phyloP scores from a whole-genome alignment of 2,113 vertebrate genomes.

The Andinoacara biseriatus region DNA sequence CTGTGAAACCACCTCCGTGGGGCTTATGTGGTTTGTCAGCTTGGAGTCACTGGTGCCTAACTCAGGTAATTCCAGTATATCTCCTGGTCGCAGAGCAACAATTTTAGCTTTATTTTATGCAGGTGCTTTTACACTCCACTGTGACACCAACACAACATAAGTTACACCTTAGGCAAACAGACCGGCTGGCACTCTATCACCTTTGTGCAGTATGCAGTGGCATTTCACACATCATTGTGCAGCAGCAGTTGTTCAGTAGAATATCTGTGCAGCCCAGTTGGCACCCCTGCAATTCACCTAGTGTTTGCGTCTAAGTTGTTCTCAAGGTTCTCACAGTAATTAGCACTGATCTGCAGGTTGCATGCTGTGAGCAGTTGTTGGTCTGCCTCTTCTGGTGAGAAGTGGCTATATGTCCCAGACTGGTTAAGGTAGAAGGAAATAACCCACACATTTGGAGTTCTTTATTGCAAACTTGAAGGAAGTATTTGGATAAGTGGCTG shows the following conservation, averaged over 20 bases:
- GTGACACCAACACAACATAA: constrained; percentile 5
- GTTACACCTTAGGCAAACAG: constrained; percentile 24
- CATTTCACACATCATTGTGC: constrained; percentile 25
- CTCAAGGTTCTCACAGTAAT: not conserved
- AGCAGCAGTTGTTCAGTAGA: constrained; percentile 5
- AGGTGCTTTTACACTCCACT: constrained; percentile 5
- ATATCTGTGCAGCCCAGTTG: not conserved
- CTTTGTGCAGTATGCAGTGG: constrained; percentile 1
- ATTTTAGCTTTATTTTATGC: constrained; percentile 4
- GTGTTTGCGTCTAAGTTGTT: not conserved
- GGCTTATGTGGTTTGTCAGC: not conserved
- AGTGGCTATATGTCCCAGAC: not conserved
- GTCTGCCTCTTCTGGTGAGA: not conserved
- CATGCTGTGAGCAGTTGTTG: not conserved
- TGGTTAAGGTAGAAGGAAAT: constrained; percentile 5
- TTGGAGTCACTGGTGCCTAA: not conserved
- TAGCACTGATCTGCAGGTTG: not conserved
- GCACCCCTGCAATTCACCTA: not conserved
- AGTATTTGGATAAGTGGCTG: not conserved
- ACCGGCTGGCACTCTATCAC: constrained; percentile 1
- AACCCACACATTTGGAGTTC: not conserved
- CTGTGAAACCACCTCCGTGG: not conserved
- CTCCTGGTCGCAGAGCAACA: not conserved
- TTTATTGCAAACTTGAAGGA: not conserved
- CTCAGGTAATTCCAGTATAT: not conserved